These are phyloP conservation scores for Achroia grisella DNA, from an alignment of 1,140 invertebrate genomes.

Conservation along the genomic window DNA sequence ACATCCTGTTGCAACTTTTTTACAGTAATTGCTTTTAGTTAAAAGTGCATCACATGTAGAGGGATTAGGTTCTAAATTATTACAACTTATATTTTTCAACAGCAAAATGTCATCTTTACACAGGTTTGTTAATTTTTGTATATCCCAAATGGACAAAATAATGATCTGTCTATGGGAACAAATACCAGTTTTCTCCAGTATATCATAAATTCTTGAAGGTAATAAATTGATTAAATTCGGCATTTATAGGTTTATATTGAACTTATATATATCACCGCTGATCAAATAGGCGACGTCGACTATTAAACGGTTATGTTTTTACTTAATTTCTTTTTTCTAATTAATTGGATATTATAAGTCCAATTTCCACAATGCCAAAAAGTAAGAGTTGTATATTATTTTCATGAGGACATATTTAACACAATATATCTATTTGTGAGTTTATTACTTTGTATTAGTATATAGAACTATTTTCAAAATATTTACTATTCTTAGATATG, in stretches of 20 bases:
- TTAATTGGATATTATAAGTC: no score
- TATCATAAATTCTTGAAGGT: constrained; percentile 39
- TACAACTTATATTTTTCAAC: constrained; percentile 41
- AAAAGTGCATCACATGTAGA: constrained; percentile 19
- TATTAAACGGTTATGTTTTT: no score
- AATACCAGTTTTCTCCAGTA: constrained; percentile 43
- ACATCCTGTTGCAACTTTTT: constrained; percentile 77
- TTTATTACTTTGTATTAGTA: no score
- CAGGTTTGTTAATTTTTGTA: constrained; percentile 50
- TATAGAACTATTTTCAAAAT: no score
- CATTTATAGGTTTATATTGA: constrained; percentile 9
- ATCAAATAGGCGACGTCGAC: no score
- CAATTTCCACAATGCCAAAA: no score
- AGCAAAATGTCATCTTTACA: constrained; percentile 34
- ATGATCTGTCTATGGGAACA: constrained; percentile 43
- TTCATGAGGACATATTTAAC: no score
- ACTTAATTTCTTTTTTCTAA: no score
- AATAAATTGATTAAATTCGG: constrained; percentile 30
- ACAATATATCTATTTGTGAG: no score
- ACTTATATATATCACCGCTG: no score
- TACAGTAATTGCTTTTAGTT: constrained; percentile 1
- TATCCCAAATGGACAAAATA: constrained; percentile 41
- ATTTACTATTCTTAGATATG: no score
- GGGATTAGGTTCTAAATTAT: constrained; percentile 21
- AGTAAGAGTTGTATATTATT: no score